These are phyloP conservation scores for Troilus luridus DNA, from an alignment of 2,888 invertebrate species.

Conservation along the genomic window DNA sequence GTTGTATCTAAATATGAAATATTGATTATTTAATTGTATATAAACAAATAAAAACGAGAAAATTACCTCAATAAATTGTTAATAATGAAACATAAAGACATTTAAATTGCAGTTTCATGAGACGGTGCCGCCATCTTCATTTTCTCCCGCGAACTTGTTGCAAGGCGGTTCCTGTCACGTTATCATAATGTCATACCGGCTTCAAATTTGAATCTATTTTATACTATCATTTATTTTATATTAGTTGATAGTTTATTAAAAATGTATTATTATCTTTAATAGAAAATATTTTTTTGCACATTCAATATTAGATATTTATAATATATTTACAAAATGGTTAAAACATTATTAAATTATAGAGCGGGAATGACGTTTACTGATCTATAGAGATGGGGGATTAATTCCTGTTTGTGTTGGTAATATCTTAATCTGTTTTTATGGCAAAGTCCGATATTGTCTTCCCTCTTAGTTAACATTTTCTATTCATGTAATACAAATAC, in stretches of 20 bases:
- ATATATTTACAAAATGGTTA: neutral
- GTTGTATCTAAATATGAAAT: neutral
- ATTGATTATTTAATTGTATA: neutral
- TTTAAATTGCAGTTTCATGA: neutral
- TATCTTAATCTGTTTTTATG: neutral
- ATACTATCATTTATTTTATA: neutral
- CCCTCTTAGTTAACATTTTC: neutral
- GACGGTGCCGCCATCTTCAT: neutral
- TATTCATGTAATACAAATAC: neutral
- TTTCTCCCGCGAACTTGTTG: neutral
- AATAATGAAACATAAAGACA: neutral
- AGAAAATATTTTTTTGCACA: neutral
- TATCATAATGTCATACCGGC: conserved; percentile 7
- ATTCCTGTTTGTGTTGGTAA: neutral
- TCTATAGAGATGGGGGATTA: neutral
- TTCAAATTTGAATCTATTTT: neutral
- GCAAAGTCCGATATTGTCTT: neutral
- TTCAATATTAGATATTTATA: neutral
- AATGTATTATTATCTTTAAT: neutral
- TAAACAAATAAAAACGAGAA: neutral
- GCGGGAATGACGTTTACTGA: conserved; percentile 11
- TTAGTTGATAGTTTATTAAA: neutral
- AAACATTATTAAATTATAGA: neutral
- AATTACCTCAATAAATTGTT: neutral
- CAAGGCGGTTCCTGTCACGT: neutral